These are phyloP conservation scores for Molothrus aeneus DNA, from an alignment of 2,797 vertebrate species.

Conservation along the genomic window DNA sequence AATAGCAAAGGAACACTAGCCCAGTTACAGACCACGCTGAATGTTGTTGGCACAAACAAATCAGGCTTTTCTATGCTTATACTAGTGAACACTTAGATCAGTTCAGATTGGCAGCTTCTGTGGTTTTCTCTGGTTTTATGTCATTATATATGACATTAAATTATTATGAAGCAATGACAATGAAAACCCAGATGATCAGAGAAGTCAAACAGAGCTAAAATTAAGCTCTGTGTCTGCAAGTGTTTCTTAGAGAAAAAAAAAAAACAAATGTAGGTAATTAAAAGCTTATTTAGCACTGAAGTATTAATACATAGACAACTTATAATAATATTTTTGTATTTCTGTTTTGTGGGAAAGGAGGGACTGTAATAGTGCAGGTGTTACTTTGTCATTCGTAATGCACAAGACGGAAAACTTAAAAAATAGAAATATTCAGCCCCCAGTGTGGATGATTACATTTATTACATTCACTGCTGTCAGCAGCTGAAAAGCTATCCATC, in stretches of 20 bases:
- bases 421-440: constrained; percentile 69
- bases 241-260: constrained; percentile 54
- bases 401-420: constrained; percentile 69
- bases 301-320: constrained; percentile 71
- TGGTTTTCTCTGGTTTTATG: constrained; percentile 76
- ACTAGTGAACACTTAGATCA: constrained; percentile 71
- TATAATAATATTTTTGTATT: constrained; percentile 78
- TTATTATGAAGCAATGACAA: constrained; percentile 79
- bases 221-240: constrained; percentile 75
- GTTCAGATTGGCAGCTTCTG: constrained; percentile 79
- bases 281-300: constrained; percentile 65
- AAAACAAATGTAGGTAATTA: constrained; percentile 65
- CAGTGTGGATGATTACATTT: constrained; percentile 75
- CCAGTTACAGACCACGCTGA: constrained; percentile 75
- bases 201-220: constrained; percentile 80
- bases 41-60: constrained; percentile 79
- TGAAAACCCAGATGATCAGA: constrained; percentile 80
- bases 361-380: constrained; percentile 72
- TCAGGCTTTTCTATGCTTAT: constrained; percentile 68
- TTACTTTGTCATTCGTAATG: constrained; percentile 75
- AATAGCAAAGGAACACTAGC: constrained; percentile 74
- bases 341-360: constrained; percentile 61
- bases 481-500: constrained; percentile 81
- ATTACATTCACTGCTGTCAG: constrained; percentile 77
- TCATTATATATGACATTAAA: constrained; percentile 82